A percentile compares a stretch with the other conserved stretches of the same genome.
Evolutionary conservation across 2,797 vertebrate genomes (phyloP).

Genomic region (Pagetopsis macropterus): DNA sequence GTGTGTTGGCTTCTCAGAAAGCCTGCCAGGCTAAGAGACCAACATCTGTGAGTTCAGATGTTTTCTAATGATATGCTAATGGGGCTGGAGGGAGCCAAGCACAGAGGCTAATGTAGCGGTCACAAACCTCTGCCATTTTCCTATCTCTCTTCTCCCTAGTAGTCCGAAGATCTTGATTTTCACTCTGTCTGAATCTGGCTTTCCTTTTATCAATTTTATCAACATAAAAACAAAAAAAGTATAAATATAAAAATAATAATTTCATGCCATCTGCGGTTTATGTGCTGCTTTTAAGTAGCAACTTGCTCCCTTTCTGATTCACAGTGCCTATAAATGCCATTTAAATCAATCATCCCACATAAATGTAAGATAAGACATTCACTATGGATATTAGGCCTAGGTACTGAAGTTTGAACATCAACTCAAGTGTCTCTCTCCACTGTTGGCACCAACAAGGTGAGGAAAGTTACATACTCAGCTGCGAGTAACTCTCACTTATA

Average conservation of each 20-base stretch:
- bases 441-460: not conserved
- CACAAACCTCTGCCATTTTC: slow-evolving; percentile 68
- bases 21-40: slow-evolving; percentile 77
- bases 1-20: slow-evolving; percentile 64
- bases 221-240: not conserved
- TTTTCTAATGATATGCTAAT: slow-evolving; percentile 85
- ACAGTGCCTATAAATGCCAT: not conserved
- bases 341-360: not conserved
- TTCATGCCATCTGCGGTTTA: not conserved
- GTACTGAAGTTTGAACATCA: not conserved
- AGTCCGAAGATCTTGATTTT: slow-evolving; percentile 11
- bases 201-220: not conserved
- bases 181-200: slow-evolving; percentile 2
- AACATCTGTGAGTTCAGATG: slow-evolving; percentile 84
- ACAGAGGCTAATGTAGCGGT: slow-evolving; percentile 75
- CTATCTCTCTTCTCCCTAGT: slow-evolving; percentile 33
- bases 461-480: not conserved
- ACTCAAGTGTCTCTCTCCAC: not conserved
- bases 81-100: slow-evolving; percentile 72
- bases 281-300: not conserved
- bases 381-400: not conserved
- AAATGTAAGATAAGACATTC: not conserved
- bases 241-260: not conserved
- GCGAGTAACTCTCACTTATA: not conserved
- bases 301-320: not conserved